Evolutionary conservation across 2,888 invertebrate genomes (phyloP).

Genomic region (Glaucopsyche alexis): DNA sequence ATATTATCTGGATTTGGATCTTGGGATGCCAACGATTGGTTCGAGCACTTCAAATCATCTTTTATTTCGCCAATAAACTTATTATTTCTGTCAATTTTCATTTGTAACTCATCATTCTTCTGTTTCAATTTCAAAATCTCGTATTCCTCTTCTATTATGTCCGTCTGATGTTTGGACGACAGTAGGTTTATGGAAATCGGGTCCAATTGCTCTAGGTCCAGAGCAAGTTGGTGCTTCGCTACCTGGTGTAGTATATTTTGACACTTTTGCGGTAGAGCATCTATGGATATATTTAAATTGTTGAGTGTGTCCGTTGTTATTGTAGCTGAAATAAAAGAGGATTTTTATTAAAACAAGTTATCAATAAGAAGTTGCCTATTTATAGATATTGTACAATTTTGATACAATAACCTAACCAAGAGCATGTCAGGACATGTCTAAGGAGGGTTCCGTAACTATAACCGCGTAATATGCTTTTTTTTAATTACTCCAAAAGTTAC

Average conservation of each 20-base stretch:
- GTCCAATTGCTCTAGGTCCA: slow-evolving; percentile 53
- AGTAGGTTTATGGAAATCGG: slow-evolving; percentile 54
- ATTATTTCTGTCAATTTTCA: slow-evolving; percentile 61
- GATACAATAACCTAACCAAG: too few relatives aligned
- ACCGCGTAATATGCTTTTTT: too few relatives aligned
- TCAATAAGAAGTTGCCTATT: too few relatives aligned
- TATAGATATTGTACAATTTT: too few relatives aligned
- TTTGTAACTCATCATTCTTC: slow-evolving; percentile 57
- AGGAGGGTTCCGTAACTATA: too few relatives aligned
- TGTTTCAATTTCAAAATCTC: slow-evolving; percentile 62
- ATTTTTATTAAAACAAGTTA: too few relatives aligned
- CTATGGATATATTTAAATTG: slow-evolving; percentile 57
- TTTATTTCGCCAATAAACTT: slow-evolving; percentile 54
- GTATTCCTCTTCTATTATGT: slow-evolving; percentile 60
- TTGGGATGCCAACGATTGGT: slow-evolving; percentile 48
- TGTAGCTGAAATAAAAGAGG: slow-evolving; percentile 45
- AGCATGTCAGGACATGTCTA: too few relatives aligned
- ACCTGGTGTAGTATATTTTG: slow-evolving; percentile 53
- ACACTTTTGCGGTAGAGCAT: slow-evolving; percentile 59
- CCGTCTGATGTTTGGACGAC: slow-evolving; percentile 50
- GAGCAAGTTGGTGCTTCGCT: slow-evolving; percentile 46
- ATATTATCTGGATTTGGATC: slow-evolving; percentile 61
- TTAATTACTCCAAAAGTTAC: too few relatives aligned
- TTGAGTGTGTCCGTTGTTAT: slow-evolving; percentile 55
- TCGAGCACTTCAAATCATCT: slow-evolving; percentile 57